Evolutionary conservation across 2,797 vertebrate species (phyloP).

Genomic region (Onychomys torridus): DNA sequence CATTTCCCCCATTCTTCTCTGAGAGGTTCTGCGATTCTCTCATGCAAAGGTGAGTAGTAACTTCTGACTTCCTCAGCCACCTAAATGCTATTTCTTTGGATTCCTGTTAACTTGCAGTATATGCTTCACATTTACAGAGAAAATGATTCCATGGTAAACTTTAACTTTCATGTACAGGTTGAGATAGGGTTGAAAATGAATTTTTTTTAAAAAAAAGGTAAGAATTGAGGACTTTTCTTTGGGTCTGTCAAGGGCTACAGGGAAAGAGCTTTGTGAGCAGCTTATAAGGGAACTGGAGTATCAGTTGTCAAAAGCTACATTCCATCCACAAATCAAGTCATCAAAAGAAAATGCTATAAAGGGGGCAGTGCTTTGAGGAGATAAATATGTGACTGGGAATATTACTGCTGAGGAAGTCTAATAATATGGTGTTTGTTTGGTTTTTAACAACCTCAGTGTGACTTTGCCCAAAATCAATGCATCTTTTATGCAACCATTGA

Average conservation of each 20-base stretch:
- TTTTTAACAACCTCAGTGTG: background rate
- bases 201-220: background rate
- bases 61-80: constrained; percentile 15
- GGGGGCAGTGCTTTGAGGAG: background rate
- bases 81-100: constrained; percentile 19
- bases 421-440: background rate
- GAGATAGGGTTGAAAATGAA: background rate
- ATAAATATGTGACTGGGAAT: background rate
- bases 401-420: constrained; percentile 16
- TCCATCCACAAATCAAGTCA: constrained; percentile 27
- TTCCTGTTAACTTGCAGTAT: background rate
- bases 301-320: background rate
- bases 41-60: background rate
- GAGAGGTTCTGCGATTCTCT: background rate
- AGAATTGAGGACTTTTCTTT: background rate
- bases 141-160: constrained; percentile 20
- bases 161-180: background rate
- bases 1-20: constrained; percentile 19
- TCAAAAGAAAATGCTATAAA: background rate
- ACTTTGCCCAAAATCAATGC: constrained; percentile 30
- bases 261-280: background rate
- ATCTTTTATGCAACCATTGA: constrained; percentile 4
- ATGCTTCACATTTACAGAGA: background rate
- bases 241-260: background rate
- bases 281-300: background rate